These are phyloP conservation scores for Drosophila paucipuncta DNA, from an alignment of 2,888 invertebrate species.

Conservation along the genomic window DNA sequence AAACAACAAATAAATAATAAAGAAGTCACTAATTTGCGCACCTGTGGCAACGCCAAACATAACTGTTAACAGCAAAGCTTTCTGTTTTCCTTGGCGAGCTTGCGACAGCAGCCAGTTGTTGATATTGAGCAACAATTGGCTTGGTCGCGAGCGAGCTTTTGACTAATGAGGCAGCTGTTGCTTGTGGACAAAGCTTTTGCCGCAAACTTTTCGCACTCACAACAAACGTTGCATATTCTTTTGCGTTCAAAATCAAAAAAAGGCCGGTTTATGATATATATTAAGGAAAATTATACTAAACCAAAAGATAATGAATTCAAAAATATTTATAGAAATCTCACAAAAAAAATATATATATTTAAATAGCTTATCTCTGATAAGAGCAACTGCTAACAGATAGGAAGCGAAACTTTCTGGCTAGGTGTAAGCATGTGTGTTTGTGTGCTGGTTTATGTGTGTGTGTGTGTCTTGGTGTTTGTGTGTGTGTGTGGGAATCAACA, in stretches of 20 bases:
- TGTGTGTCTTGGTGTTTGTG: conserved; percentile 16
- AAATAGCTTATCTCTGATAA: conserved; percentile 2
- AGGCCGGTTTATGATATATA: conserved; percentile 27
- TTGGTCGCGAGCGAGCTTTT: conserved; percentile 48
- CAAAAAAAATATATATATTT: neutral
- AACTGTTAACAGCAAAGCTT: conserved; percentile 43
- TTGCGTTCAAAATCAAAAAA: conserved; percentile 5
- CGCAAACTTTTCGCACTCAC: conserved; percentile 19
- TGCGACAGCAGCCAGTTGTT: conserved; percentile 11
- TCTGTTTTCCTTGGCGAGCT: neutral
- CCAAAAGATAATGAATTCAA: neutral
- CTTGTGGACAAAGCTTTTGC: conserved; percentile 54
- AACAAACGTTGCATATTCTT: conserved; percentile 23
- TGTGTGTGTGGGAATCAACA: conserved; percentile 32
- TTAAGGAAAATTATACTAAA: neutral
- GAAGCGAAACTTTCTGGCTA: conserved; percentile 51
- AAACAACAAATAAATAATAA: neutral
- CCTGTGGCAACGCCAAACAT: conserved; percentile 57
- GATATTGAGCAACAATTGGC: conserved; percentile 45
- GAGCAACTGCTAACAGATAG: conserved; percentile 7
- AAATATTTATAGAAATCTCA: conserved; percentile 1
- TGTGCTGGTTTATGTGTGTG: neutral
- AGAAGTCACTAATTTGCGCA: neutral
- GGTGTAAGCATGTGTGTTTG: neutral
- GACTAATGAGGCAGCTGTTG: conserved; percentile 65